A percentile compares a stretch with the other conserved stretches of the same genome.
Conservation (phyloP, 2,113 vertebrate species). For the Calidris pygmaea region DNA sequence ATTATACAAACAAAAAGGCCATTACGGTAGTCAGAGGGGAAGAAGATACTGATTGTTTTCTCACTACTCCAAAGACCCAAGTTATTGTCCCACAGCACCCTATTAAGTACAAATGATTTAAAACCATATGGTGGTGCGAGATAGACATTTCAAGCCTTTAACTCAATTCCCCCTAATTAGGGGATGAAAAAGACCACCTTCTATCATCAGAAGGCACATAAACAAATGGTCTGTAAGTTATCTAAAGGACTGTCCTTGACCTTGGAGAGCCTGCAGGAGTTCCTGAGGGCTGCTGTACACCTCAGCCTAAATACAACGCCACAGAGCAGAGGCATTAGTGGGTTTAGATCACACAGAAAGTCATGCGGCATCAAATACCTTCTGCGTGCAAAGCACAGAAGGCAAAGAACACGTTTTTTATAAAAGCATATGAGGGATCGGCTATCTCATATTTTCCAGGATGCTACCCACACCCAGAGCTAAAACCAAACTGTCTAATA, state of each 20-base stretch:
- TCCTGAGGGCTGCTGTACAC: background rate
- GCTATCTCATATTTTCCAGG: background rate
- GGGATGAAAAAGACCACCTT: background rate
- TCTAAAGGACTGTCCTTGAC: background rate
- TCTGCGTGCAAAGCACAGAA: background rate
- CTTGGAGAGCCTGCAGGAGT: background rate
- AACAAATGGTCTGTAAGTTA: background rate
- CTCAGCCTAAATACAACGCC: background rate
- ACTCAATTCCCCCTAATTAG: background rate
- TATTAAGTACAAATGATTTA: background rate
- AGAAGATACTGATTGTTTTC: background rate
- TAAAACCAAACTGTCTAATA: background rate
- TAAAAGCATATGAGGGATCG: background rate
- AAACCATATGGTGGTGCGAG: background rate
- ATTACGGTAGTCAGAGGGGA: background rate
- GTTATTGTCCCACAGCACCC: background rate
- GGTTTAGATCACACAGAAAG: rapidly evolving
- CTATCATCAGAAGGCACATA: background rate
- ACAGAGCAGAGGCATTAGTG: background rate
- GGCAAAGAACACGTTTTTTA: background rate
- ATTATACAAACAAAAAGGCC: background rate
- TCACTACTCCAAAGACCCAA: background rate
- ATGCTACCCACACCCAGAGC: background rate
- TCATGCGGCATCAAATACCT: background rate
- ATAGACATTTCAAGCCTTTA: background rate